Conservation (phyloP, 2,113 vertebrate species). For the Todiramphus saurophagus region DNA sequence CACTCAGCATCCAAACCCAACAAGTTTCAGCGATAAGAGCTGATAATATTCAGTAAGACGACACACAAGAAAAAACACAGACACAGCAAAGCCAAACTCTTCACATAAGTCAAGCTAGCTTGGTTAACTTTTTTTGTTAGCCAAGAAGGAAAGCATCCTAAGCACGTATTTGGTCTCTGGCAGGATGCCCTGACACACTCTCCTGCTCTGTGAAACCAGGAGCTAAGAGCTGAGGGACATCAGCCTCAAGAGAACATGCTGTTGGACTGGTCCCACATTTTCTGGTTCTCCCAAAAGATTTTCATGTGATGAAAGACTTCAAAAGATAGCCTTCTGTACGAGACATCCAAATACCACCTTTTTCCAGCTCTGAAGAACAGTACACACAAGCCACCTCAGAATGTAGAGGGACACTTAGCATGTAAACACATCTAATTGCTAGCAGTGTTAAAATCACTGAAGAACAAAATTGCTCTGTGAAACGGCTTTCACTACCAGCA, state of each 20-base stretch:
- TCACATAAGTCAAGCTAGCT: background rate
- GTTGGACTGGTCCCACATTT: background rate
- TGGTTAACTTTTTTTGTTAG: background rate
- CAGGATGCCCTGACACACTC: background rate
- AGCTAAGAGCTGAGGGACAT: background rate
- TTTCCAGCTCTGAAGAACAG: background rate
- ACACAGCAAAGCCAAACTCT: background rate
- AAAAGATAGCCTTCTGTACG: background rate
- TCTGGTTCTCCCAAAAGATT: background rate
- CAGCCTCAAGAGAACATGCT: background rate
- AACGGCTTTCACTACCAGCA: background rate
- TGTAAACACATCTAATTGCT: background rate
- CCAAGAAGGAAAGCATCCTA: background rate
- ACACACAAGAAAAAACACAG: background rate
- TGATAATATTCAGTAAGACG: background rate
- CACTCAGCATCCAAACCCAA: background rate
- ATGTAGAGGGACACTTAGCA: background rate
- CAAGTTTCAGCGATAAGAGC: background rate
- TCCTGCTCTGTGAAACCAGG: background rate
- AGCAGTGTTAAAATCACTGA: fast-evolving
- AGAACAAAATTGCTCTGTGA: background rate
- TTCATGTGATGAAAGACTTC: fast-evolving
- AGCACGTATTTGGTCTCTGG: background rate
- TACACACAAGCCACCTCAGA: background rate
- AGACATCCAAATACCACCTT: background rate